Evolutionary conservation across 1,140 invertebrate genomes (phyloP).

Genomic region (Glomeris maerens): DNA sequence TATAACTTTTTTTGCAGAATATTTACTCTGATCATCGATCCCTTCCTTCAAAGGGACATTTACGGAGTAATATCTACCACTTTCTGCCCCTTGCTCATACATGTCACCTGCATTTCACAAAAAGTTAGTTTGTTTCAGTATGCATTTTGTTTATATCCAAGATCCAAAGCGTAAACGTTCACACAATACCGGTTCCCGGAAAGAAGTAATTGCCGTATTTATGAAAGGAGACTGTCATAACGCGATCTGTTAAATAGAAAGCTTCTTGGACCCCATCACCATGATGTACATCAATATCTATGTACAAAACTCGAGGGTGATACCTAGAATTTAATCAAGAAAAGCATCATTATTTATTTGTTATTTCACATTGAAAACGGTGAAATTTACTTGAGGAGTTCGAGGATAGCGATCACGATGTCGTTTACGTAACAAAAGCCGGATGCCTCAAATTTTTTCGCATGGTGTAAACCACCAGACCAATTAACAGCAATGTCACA

Average conservation of each 20-base stretch:
- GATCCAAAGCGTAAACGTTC: too few species aligned
- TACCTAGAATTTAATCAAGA: slow-evolving; percentile 66
- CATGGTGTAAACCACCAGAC: slow-evolving; percentile 97
- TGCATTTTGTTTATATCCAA: neutral
- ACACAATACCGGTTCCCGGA: slow-evolving; percentile 62
- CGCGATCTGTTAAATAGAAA: slow-evolving; percentile 94
- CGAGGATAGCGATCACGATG: slow-evolving; percentile 94
- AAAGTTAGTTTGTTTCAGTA: slow-evolving; percentile 8
- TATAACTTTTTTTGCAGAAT: neutral
- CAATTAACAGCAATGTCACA: slow-evolving; percentile 98
- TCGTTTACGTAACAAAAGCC: slow-evolving; percentile 98
- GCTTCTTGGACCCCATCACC: slow-evolving; percentile 99
- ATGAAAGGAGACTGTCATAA: slow-evolving; percentile 99
- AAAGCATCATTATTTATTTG: slow-evolving; percentile 9
- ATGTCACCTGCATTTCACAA: slow-evolving; percentile 59
- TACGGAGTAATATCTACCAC: slow-evolving; percentile 85
- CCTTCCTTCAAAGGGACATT: slow-evolving; percentile 95
- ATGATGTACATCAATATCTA: slow-evolving; percentile 99
- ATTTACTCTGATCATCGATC: slow-evolving; percentile 75
- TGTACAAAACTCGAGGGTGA: slow-evolving; percentile 89
- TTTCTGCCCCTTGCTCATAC: slow-evolving; percentile 90
- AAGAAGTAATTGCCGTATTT: slow-evolving; percentile 99
- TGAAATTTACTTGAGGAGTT: slow-evolving; percentile 55
- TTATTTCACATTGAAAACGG: neutral
- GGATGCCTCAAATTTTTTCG: slow-evolving; percentile 97